Evolutionary conservation across 2,113 vertebrate species (phyloP).

Genomic region (Arizona elegans): DNA sequence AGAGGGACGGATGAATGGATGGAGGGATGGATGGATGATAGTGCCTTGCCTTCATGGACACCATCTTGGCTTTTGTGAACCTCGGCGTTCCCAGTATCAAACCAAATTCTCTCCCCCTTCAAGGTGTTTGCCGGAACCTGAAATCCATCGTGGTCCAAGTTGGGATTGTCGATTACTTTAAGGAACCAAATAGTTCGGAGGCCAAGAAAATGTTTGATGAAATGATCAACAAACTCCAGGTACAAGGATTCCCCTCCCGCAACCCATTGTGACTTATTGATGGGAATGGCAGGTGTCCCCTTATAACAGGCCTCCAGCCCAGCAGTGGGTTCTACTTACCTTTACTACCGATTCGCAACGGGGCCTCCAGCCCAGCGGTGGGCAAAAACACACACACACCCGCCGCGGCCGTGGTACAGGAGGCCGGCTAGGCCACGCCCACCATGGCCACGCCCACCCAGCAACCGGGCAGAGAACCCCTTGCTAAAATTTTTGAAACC

Average conservation of each 20-base stretch:
- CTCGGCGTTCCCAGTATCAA: background rate
- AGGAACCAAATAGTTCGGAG: conserved; percentile 93
- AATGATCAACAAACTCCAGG: conserved; percentile 99
- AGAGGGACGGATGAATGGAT: too few relatives aligned
- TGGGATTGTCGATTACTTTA: conserved; percentile 96
- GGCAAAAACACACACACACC: too few relatives aligned
- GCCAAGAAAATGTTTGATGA: conserved; percentile 97
- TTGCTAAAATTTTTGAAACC: too few relatives aligned
- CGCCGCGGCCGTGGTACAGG: too few relatives aligned
- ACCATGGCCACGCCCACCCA: too few relatives aligned
- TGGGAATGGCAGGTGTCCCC: background rate
- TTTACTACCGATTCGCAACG: too few relatives aligned
- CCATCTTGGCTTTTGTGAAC: background rate
- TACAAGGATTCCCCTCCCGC: conserved; percentile 48
- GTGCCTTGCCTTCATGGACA: background rate
- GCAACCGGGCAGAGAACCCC: too few relatives aligned
- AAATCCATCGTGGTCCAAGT: conserved; percentile 98
- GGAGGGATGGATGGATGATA: too few relatives aligned
- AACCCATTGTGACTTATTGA: background rate
- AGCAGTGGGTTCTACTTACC: too few relatives aligned
- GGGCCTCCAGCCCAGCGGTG: too few relatives aligned
- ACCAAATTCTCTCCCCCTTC: background rate
- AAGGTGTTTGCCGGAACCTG: conserved; percentile 95
- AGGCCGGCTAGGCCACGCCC: too few relatives aligned
- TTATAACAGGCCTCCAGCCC: background rate